A percentile compares a stretch with the other conserved stretches of the same genome.
Conservation (phyloP, 1,140 invertebrate genomes). For the Trichogramma pretiosum region DNA sequence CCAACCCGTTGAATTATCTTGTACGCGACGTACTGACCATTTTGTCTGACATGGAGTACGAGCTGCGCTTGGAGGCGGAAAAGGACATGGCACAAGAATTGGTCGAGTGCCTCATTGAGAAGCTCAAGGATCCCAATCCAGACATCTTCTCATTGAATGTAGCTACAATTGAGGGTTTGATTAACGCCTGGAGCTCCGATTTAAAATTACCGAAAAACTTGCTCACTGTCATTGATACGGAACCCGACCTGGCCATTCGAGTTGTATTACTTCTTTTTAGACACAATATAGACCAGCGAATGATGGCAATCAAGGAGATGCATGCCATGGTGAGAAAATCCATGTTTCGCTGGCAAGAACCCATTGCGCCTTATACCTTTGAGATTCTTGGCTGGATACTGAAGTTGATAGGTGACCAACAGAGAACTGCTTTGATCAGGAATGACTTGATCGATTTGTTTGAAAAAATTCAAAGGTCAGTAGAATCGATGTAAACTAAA, state of each 20-base stretch:
- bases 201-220: background rate
- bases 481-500: background rate
- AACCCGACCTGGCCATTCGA: background rate
- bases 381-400: constrained; percentile 8
- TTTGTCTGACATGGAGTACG: constrained; percentile 43
- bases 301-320: background rate
- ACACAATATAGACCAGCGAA: background rate
- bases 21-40: constrained; percentile 41
- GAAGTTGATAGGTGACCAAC: background rate
- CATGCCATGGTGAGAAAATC: background rate
- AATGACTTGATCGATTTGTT: constrained; percentile 2
- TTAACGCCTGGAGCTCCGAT: background rate
- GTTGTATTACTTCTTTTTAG: background rate
- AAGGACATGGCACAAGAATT: background rate
- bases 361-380: background rate
- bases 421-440: background rate
- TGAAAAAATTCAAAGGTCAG: constrained; percentile 4
- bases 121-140: background rate
- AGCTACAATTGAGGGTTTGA: background rate
- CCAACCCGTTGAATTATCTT: constrained; percentile 33
- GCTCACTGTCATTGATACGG: background rate
- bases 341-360: constrained; percentile 9
- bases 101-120: background rate
- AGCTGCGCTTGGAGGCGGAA: constrained; percentile 10
- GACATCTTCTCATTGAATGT: background rate